phyloP scores from a whole-genome alignment of 2,888 invertebrate species.

The Biston betularia region DNA sequence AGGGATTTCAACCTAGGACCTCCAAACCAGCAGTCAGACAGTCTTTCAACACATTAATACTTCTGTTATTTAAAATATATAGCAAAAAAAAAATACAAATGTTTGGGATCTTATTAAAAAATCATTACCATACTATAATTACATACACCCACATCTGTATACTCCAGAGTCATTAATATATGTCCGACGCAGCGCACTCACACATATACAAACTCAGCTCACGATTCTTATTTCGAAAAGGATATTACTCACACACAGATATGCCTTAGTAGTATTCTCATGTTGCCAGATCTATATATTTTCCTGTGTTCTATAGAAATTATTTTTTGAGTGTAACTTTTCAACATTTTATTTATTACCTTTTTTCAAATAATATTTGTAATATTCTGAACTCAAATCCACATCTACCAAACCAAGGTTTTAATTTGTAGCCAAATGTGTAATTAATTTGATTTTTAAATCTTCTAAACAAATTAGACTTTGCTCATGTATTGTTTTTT shows the following conservation, averaged over 20 bases:
- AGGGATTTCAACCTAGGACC: too few relatives aligned
- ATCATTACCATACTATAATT: constrained; percentile 81
- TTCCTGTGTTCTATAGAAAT: constrained; percentile 25
- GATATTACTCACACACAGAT: constrained; percentile 58
- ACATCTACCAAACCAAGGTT: too few relatives aligned
- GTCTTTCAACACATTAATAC: not conserved
- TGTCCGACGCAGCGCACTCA: constrained; percentile 69
- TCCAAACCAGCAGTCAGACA: too few relatives aligned
- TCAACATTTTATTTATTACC: constrained; percentile 3
- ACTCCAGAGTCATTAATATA: constrained; percentile 80
- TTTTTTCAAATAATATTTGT: too few relatives aligned
- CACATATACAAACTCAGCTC: constrained; percentile 47
- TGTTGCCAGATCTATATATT: constrained; percentile 59
- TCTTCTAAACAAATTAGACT: too few relatives aligned
- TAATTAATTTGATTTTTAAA: too few relatives aligned
- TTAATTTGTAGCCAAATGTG: too few relatives aligned
- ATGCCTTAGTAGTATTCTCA: constrained; percentile 49
- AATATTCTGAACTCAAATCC: too few relatives aligned
- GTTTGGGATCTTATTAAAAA: constrained; percentile 79
- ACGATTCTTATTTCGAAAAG: constrained; percentile 58
- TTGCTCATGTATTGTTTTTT: too few relatives aligned
- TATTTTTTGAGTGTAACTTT: not conserved
- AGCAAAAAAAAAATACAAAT: constrained; percentile 46
- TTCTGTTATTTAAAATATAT: not conserved
- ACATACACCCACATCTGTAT: constrained; percentile 76